Percentiles rank a stretch among this genome's conserved stretches.
phyloP scores from a whole-genome alignment of 2,113 vertebrate species.

The cattle (Bos taurus) region DNA sequence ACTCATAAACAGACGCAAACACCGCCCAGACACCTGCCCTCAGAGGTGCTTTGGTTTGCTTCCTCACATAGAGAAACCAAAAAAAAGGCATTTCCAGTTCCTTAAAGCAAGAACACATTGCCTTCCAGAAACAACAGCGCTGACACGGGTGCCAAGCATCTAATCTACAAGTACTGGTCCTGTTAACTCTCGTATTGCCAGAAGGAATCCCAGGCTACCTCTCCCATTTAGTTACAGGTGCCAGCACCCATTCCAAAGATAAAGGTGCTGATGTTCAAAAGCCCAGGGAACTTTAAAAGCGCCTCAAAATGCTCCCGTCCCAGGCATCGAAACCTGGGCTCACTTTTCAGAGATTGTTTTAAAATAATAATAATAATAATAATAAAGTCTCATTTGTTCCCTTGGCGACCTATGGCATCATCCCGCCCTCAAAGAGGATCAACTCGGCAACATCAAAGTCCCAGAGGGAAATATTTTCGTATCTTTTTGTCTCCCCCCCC shows the following conservation, averaged over 20 bases:
- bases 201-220: background rate
- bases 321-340: background rate
- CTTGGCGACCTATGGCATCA: background rate
- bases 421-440: background rate
- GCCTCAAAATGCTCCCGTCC: background rate
- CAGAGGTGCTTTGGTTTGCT: background rate
- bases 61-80: background rate
- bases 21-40: background rate
- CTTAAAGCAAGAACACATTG: background rate
- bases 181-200: background rate
- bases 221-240: background rate
- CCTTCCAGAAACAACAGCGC: background rate
- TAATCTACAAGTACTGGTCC: background rate
- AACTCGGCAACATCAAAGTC: background rate
- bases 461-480: background rate
- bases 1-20: background rate
- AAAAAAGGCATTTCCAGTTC: background rate
- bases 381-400: background rate
- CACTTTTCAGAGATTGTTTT: background rate
- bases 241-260: background rate
- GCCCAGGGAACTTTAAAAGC: constrained; percentile 21
- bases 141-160: background rate
- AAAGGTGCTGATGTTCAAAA: background rate
- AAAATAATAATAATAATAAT: background rate
- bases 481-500: background rate